Conservation (phyloP, 2,113 vertebrate genomes). For the Pantherophis guttatus region DNA sequence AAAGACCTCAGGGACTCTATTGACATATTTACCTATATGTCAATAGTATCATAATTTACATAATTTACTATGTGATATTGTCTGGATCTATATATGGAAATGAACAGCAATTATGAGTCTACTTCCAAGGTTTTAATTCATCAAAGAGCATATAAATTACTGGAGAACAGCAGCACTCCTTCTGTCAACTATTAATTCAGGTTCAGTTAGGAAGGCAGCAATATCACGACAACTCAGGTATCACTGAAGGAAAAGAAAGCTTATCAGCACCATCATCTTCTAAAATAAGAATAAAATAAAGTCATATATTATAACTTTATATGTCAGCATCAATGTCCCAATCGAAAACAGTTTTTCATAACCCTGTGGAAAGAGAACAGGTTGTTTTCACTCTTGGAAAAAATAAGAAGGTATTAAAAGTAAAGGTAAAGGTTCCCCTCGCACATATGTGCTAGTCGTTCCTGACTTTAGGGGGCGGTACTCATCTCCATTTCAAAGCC, state of each 20-base stretch:
- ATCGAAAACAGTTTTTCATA: neutral
- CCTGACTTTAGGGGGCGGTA: too few relatives aligned
- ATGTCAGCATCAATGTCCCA: neutral
- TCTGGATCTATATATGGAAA: neutral
- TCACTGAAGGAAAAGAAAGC: neutral
- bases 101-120: neutral
- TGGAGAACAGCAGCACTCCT: neutral
- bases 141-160: neutral
- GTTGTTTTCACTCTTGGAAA: neutral
- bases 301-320: neutral
- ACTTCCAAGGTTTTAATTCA: neutral
- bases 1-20: neutral
- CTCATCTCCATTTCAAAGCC: too few relatives aligned
- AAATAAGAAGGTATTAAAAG: neutral
- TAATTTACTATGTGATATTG: neutral
- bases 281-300: neutral
- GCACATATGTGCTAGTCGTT: too few relatives aligned
- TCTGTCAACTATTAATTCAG: neutral
- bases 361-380: neutral
- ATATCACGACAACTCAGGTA: neutral
- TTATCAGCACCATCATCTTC: neutral
- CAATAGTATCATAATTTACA: neutral
- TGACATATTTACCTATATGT: neutral
- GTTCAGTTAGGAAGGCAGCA: neutral
- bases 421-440: too few relatives aligned